A percentile compares a stretch with the other conserved stretches of the same genome.
phyloP scores from a whole-genome alignment of 2,113 vertebrate genomes.

The Reinhardtius hippoglossoides region DNA sequence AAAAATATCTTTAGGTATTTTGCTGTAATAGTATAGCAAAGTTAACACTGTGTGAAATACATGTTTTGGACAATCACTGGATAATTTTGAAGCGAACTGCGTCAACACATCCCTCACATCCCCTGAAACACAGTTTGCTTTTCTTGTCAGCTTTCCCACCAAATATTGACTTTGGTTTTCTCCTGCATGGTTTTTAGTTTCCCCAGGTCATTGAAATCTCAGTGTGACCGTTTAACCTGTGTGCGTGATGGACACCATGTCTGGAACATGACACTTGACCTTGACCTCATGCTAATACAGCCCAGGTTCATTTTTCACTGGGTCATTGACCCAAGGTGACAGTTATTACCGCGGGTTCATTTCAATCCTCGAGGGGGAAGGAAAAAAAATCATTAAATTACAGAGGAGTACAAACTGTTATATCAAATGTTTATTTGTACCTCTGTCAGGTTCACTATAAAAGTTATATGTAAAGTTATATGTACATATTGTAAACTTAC shows the following conservation, averaged over 20 bases:
- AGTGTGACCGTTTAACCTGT: neutral
- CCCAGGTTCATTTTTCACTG: constrained; percentile 34
- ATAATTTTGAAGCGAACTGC: neutral
- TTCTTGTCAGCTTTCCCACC: neutral
- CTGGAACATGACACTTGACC: constrained; percentile 51
- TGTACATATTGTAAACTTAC: neutral
- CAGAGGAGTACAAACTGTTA: no score
- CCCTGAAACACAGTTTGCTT: constrained; percentile 9
- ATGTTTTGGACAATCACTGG: neutral
- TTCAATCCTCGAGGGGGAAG: neutral
- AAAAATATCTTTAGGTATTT: neutral
- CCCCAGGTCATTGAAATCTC: constrained; percentile 47
- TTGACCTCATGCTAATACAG: constrained; percentile 47
- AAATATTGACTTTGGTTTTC: constrained; percentile 25
- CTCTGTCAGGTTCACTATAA: neutral
- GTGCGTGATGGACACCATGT: constrained; percentile 26
- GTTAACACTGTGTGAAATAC: neutral
- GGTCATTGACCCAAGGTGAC: constrained; percentile 33
- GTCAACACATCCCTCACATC: neutral
- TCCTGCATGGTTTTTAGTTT: constrained; percentile 4
- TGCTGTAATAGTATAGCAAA: neutral
- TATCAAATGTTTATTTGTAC: neutral
- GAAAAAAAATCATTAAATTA: neutral
- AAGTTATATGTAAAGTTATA: neutral
- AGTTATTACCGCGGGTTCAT: neutral